A percentile compares a stretch with the other conserved stretches of the same genome.
phyloP scores from a whole-genome alignment of 2,888 invertebrate species.

The Epistrophella euchroma region DNA sequence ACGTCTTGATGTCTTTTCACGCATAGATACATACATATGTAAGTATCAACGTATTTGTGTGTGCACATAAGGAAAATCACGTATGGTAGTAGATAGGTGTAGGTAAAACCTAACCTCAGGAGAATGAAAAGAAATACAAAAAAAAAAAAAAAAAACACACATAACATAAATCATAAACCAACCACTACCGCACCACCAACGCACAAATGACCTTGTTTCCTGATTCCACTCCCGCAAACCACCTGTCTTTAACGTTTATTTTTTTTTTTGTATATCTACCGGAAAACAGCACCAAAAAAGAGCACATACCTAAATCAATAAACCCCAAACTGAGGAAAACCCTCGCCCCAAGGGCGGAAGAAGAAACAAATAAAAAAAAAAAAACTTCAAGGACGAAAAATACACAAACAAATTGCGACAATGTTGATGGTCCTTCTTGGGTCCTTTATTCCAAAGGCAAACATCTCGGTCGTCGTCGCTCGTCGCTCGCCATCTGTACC shows the following conservation, averaged over 20 bases:
- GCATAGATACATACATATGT: not conserved
- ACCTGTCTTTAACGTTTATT: not conserved
- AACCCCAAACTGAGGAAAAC: conserved; percentile 4
- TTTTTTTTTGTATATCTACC: not conserved
- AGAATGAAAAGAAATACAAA: not conserved
- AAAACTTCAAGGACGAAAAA: conserved; percentile 34
- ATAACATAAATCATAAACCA: conserved; percentile 48
- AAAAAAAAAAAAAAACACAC: not conserved
- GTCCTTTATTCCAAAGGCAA: conserved; percentile 19
- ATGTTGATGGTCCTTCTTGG: conserved; percentile 36
- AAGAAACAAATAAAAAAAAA: conserved; percentile 6
- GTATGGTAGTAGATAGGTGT: not conserved
- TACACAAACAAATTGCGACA: conserved; percentile 56
- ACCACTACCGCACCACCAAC: conserved; percentile 24
- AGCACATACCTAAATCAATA: conserved; percentile 18
- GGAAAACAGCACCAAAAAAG: conserved; percentile 15
- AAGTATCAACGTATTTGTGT: not conserved
- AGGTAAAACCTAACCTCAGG: not conserved
- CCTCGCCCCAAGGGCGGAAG: not conserved
- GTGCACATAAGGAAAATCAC: not conserved
- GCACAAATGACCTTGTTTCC: conserved; percentile 69
- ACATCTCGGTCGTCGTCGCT: not conserved
- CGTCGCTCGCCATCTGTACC: not conserved
- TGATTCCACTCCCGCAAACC: conserved; percentile 33
- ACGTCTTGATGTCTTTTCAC: conserved; percentile 9